Conservation (phyloP, 2,888 invertebrate genomes). For the Diarsia brunnea region DNA sequence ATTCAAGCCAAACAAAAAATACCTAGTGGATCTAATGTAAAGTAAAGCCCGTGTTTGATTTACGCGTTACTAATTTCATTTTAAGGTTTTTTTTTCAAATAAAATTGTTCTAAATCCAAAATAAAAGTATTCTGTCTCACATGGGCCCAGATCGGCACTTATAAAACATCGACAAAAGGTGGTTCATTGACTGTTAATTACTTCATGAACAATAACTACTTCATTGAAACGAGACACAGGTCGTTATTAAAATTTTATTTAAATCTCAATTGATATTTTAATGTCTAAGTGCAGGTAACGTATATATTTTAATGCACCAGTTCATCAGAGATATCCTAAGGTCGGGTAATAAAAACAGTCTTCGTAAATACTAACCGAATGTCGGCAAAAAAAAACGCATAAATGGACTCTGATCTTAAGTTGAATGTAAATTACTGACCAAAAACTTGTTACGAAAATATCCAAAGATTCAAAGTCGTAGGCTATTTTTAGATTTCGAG, state of each 20-base stretch:
- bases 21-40: slow-evolving; percentile 4
- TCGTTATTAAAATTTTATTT: background rate
- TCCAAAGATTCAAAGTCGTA: slow-evolving; percentile 61
- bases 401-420: slow-evolving; percentile 31
- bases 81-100: background rate
- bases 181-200: no score
- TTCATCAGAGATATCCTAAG: background rate
- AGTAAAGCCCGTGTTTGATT: slow-evolving; percentile 29
- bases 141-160: no score
- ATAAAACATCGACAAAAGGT: no score
- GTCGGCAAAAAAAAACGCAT: slow-evolving; percentile 2
- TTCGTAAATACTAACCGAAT: background rate
- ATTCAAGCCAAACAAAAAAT: slow-evolving; percentile 39
- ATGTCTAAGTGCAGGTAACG: no score
- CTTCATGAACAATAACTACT: background rate
- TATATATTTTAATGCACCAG: no score
- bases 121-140: no score
- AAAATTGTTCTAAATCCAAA: background rate
- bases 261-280: background rate
- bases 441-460: slow-evolving; percentile 74
- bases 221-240: background rate
- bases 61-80: slow-evolving; percentile 15
- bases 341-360: background rate
- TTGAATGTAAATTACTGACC: slow-evolving; percentile 44
- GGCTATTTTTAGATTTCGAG: slow-evolving; percentile 70